Conservation (phyloP, 1,140 invertebrate species). For the Pinna nobilis region DNA sequence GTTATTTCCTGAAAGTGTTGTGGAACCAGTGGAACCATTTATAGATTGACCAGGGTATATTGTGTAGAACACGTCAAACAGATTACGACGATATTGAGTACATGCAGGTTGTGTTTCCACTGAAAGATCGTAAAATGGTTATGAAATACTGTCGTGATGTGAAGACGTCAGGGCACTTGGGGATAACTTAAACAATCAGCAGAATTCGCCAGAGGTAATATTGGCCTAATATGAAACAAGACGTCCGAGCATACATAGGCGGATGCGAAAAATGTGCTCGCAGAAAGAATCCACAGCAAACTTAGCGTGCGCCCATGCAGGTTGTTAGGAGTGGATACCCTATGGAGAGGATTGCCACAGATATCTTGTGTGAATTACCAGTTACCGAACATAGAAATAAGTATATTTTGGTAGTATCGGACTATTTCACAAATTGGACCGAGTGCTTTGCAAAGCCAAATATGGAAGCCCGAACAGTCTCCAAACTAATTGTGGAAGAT, state of each 20-base stretch:
- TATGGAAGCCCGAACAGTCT: not conserved
- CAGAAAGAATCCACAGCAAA: not conserved
- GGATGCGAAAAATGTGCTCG: too few relatives aligned
- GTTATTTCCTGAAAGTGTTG: not conserved
- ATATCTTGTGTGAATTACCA: conserved; percentile 6
- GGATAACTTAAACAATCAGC: not conserved
- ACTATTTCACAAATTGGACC: conserved; percentile 3
- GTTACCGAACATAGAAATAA: not conserved
- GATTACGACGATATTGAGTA: not conserved
- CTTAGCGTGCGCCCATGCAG: not conserved
- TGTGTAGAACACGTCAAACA: not conserved
- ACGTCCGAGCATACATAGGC: not conserved
- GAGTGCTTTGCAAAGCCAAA: conserved; percentile 7
- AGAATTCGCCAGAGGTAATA: not conserved
- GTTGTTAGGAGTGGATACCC: not conserved
- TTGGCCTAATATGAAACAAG: not conserved
- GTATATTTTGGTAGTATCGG: conserved; percentile 3
- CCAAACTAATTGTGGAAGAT: not conserved
- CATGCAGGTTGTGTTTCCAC: not conserved
- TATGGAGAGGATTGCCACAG: not conserved
- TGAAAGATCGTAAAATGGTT: not conserved
- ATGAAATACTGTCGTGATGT: conserved; percentile 7
- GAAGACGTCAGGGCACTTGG: not conserved
- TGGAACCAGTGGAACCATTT: conserved; percentile 1
- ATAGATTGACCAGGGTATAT: not conserved